A percentile compares a stretch with the other conserved stretches of the same genome.
Evolutionary conservation across 2,113 vertebrate genomes (phyloP).

Genomic region (Trematocara variabile): DNA sequence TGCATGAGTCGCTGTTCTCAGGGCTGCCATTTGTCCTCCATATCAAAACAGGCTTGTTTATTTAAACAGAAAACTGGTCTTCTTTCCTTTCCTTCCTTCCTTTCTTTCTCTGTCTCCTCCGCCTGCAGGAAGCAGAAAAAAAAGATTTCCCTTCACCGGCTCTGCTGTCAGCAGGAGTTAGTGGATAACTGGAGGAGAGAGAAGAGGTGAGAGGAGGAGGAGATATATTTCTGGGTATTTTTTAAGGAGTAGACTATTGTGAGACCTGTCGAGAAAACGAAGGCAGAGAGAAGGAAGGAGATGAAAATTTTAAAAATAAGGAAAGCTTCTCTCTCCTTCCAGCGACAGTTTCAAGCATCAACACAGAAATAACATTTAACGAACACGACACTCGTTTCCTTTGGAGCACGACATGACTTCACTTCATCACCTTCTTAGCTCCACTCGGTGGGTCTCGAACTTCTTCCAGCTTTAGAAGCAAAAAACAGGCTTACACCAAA

Average conservation of each 20-base stretch:
- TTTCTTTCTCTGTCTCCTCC: not conserved
- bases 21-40: not conserved
- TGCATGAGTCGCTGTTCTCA: not conserved
- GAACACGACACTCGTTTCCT: not conserved
- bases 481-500: not conserved
- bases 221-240: not conserved
- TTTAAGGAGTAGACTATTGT: not conserved
- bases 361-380: not conserved
- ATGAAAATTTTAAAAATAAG: not conserved
- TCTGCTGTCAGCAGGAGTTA: constrained; percentile 44
- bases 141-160: not conserved
- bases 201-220: not conserved
- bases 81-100: not conserved
- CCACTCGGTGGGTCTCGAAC: not conserved
- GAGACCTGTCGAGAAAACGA: not conserved
- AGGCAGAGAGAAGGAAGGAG: not conserved
- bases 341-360: not conserved
- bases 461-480: not conserved
- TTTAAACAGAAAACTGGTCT: not conserved
- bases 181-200: not conserved
- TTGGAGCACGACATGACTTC: fast-evolving
- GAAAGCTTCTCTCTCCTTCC: not conserved
- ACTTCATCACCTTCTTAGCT: not conserved
- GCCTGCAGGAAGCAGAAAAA: not conserved
- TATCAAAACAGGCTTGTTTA: not conserved